A percentile compares a stretch with the other conserved stretches of the same genome.
Conservation (phyloP, 1,140 invertebrate genomes). For the Eurosta solidaginis region DNA sequence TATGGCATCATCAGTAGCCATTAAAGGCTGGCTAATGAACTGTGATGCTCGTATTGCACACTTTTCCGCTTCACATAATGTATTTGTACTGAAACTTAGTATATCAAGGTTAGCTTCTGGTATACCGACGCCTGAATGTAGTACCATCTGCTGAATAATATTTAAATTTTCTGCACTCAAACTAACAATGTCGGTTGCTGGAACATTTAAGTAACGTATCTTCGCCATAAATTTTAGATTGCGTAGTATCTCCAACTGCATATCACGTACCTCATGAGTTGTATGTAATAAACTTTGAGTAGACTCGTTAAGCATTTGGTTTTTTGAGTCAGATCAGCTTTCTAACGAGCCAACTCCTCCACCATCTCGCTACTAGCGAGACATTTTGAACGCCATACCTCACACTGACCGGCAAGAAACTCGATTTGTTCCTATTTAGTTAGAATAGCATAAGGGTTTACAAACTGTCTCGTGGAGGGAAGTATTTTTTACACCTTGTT, state of each 20-base stretch:
- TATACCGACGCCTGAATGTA: conserved; percentile 54
- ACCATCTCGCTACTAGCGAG: conserved; percentile 90
- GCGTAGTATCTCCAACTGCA: conserved; percentile 72
- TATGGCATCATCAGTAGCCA: conserved; percentile 56
- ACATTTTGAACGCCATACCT: conserved; percentile 95
- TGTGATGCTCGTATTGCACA: conserved; percentile 56
- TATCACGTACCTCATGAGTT: conserved; percentile 70
- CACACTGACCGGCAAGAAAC: conserved; percentile 88
- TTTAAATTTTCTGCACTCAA: conserved; percentile 56
- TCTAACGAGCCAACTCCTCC: conserved; percentile 85
- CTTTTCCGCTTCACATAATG: conserved; percentile 56
- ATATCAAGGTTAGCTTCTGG: conserved; percentile 48
- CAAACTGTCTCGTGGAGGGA: no score
- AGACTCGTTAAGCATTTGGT: conserved; percentile 75
- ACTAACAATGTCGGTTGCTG: conserved; percentile 60
- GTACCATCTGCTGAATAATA: conserved; percentile 51
- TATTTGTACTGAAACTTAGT: conserved; percentile 44
- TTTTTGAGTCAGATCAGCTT: conserved; percentile 76
- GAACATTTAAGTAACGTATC: conserved; percentile 49
- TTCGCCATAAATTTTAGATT: conserved; percentile 62
- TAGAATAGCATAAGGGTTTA: no score
- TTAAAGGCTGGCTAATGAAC: conserved; percentile 52
- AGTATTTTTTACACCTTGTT: no score
- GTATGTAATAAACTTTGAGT: conserved; percentile 77
- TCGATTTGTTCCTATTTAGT: conserved; percentile 83